Conservation (phyloP, 2,797 vertebrate species). For the Syndactyla subalaris region DNA sequence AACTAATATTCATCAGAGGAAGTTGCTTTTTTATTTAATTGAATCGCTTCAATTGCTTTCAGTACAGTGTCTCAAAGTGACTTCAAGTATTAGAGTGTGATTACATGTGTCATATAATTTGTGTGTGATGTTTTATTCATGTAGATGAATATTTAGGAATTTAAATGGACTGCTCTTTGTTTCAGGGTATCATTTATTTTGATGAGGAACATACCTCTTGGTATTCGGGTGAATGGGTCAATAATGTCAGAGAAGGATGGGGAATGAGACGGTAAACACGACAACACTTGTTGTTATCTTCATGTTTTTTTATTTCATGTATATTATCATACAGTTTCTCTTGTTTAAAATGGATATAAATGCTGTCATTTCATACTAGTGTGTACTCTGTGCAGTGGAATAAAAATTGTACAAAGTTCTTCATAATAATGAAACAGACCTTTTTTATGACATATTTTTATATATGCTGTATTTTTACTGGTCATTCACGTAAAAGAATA, state of each 20-base stretch:
- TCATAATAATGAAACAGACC: background rate
- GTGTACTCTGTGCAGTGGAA: background rate
- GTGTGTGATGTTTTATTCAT: background rate
- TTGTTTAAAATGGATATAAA: background rate
- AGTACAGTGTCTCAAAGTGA: background rate
- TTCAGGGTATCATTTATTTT: slow-evolving; percentile 87
- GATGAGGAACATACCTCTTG: slow-evolving; percentile 83
- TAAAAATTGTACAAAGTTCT: background rate
- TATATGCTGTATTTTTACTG: background rate
- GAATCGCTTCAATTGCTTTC: background rate
- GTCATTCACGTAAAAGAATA: background rate
- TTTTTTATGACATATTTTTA: background rate
- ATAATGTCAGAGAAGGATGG: slow-evolving; percentile 86
- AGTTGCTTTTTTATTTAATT: background rate
- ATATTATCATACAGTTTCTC: background rate
- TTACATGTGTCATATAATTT: background rate
- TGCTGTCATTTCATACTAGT: background rate
- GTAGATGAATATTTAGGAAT: background rate
- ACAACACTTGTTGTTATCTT: background rate
- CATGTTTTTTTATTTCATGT: background rate
- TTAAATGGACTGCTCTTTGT: slow-evolving; percentile 10
- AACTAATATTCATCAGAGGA: background rate
- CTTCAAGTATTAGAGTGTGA: accelerated
- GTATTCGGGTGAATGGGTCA: slow-evolving; percentile 91
- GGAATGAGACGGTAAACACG: slow-evolving; percentile 85